Conservation (phyloP, 1,140 invertebrate genomes). For the Aphaenogaster rudis region DNA sequence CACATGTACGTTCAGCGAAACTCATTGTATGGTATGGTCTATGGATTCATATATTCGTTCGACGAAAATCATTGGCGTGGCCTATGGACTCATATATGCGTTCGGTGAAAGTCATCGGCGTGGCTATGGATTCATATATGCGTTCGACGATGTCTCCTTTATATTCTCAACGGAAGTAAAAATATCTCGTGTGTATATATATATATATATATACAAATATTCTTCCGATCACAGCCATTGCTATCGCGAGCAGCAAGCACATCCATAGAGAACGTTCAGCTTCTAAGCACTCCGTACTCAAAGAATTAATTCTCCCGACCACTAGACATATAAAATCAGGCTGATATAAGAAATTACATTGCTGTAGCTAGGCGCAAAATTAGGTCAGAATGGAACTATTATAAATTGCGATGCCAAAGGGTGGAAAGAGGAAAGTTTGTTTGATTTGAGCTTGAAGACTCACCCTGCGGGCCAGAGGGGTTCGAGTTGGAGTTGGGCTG, state of each 20-base stretch:
- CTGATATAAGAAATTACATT: slow-evolving; percentile 35
- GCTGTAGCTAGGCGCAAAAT: slow-evolving; percentile 54
- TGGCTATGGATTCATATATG: neutral
- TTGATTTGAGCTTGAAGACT: slow-evolving; percentile 84
- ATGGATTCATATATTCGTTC: neutral
- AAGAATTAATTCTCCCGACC: slow-evolving; percentile 28
- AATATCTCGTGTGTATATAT: neutral
- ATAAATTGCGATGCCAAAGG: slow-evolving; percentile 71
- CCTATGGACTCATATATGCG: neutral
- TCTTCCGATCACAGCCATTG: neutral
- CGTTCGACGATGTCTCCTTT: neutral
- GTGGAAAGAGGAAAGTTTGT: slow-evolving; percentile 80
- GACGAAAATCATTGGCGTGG: neutral
- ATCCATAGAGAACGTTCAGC: neutral
- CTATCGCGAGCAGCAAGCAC: neutral
- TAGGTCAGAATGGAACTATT: slow-evolving; percentile 66
- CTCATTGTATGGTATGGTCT: neutral
- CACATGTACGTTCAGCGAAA: neutral
- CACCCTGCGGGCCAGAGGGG: slow-evolving; percentile 87
- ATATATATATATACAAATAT: neutral
- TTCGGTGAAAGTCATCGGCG: neutral
- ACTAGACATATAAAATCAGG: slow-evolving; percentile 42
- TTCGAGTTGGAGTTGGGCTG: slow-evolving; percentile 87
- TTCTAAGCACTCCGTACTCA: slow-evolving; percentile 21
- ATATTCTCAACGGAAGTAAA: neutral